Evolutionary conservation across 2,797 vertebrate species (phyloP).

Genomic region (Manis pentadactyla): DNA sequence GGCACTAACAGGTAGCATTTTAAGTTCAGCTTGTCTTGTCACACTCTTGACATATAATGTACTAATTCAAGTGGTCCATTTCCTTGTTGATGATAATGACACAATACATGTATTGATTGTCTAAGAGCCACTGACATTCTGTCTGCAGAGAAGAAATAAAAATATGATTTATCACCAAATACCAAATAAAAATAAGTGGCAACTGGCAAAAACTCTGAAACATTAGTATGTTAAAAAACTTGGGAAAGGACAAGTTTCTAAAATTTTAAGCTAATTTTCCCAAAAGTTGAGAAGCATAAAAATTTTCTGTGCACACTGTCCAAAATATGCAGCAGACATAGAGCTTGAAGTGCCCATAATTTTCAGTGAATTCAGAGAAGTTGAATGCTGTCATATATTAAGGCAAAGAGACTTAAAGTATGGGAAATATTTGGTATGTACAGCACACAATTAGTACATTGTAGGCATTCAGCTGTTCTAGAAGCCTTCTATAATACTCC

Average conservation of each 20-base stretch:
- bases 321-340: slow-evolving; percentile 61
- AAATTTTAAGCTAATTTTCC: slow-evolving; percentile 68
- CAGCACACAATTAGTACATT: slow-evolving; percentile 30
- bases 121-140: slow-evolving; percentile 30
- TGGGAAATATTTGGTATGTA: slow-evolving; percentile 18
- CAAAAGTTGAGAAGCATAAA: slow-evolving; percentile 62
- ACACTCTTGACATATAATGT: background rate
- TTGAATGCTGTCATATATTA: slow-evolving; percentile 14
- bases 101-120: background rate
- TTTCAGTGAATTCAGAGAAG: slow-evolving; percentile 49
- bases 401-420: background rate
- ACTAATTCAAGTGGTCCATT: slow-evolving; percentile 7
- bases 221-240: slow-evolving; percentile 54
- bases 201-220: slow-evolving; percentile 44
- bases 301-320: background rate
- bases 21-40: background rate
- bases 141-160: slow-evolving; percentile 44
- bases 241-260: slow-evolving; percentile 55
- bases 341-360: background rate
- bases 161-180: slow-evolving; percentile 56
- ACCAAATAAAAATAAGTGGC: slow-evolving; percentile 50
- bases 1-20: slow-evolving; percentile 19
- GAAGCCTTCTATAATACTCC: background rate
- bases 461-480: background rate
- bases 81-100: background rate